Evolutionary conservation across 1,140 invertebrate species (phyloP).

Genomic region (Telenomus remus): DNA sequence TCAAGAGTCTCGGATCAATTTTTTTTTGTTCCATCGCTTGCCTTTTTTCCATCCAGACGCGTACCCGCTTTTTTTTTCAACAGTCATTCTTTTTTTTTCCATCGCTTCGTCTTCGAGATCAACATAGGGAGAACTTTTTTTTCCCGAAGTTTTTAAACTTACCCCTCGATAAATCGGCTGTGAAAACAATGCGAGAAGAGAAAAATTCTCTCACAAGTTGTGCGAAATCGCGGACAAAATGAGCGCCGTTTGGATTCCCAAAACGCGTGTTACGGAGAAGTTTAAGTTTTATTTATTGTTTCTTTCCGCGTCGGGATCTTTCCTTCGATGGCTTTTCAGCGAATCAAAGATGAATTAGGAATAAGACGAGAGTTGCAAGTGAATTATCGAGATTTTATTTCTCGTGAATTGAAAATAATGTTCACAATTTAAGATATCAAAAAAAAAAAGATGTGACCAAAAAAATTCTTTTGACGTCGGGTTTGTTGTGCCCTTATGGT

Average conservation of each 20-base stretch:
- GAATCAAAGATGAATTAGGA: slow-evolving; percentile 21
- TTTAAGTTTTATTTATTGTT: slow-evolving; percentile 27
- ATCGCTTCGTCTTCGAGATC: slow-evolving; percentile 4
- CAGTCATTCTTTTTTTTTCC: slow-evolving; percentile 19
- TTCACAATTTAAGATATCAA: no score
- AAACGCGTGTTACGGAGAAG: slow-evolving; percentile 39
- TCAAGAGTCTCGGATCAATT: slow-evolving; percentile 29
- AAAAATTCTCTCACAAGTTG: slow-evolving; percentile 24
- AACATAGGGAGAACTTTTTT: slow-evolving; percentile 1
- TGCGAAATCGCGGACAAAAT: slow-evolving; percentile 48
- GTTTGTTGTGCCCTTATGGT: neutral
- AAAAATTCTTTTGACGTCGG: no score
- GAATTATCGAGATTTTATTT: neutral
- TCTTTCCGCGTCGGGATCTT: neutral
- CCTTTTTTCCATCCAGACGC: neutral
- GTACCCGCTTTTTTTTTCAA: slow-evolving; percentile 6
- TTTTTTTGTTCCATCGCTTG: slow-evolving; percentile 10
- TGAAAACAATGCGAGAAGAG: slow-evolving; percentile 29
- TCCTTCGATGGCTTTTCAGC: slow-evolving; percentile 4
- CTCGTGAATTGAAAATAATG: no score
- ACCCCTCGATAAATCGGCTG: slow-evolving; percentile 37
- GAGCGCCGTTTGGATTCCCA: slow-evolving; percentile 35
- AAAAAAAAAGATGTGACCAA: no score
- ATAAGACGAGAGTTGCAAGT: neutral
- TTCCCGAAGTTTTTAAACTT: slow-evolving; percentile 20